Evolutionary conservation across 1,140 invertebrate species (phyloP).

Genomic region (Brachionus sp.): DNA sequence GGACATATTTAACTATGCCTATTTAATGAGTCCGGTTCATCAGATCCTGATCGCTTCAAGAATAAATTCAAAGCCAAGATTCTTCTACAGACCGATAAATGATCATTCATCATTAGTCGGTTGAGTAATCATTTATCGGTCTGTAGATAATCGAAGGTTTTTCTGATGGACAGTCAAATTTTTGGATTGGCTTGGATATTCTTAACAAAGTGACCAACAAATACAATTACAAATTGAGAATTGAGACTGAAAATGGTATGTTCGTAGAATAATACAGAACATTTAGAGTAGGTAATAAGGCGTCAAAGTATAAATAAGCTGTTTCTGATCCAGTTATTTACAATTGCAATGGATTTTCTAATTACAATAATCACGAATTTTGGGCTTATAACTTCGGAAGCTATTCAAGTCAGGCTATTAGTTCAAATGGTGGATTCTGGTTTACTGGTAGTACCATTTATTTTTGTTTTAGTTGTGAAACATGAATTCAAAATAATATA

Average conservation of each 20-base stretch:
- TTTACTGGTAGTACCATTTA: background rate
- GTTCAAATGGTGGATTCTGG: background rate
- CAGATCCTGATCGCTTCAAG: slow-evolving; percentile 21
- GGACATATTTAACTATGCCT: background rate
- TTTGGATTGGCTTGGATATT: slow-evolving; percentile 39
- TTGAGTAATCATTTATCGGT: too few relatives aligned
- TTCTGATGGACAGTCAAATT: slow-evolving; percentile 25
- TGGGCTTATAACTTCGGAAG: background rate
- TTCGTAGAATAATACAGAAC: slow-evolving; percentile 6
- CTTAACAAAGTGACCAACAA: slow-evolving; percentile 15
- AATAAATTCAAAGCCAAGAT: background rate
- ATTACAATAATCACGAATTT: slow-evolving; percentile 15
- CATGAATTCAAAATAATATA: too few relatives aligned
- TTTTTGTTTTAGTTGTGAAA: too few relatives aligned
- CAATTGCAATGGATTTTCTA: background rate
- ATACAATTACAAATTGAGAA: slow-evolving; percentile 22
- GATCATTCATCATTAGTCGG: too few relatives aligned
- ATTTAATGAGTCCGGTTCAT: background rate
- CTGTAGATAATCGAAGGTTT: slow-evolving; percentile 38
- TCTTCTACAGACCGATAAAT: background rate
- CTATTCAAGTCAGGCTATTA: background rate
- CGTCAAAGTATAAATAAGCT: background rate
- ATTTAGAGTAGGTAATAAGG: background rate
- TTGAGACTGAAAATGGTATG: background rate
- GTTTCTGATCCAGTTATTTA: background rate